Conservation (phyloP, 2,113 vertebrate species). For the Eptesicus fuscus region DNA sequence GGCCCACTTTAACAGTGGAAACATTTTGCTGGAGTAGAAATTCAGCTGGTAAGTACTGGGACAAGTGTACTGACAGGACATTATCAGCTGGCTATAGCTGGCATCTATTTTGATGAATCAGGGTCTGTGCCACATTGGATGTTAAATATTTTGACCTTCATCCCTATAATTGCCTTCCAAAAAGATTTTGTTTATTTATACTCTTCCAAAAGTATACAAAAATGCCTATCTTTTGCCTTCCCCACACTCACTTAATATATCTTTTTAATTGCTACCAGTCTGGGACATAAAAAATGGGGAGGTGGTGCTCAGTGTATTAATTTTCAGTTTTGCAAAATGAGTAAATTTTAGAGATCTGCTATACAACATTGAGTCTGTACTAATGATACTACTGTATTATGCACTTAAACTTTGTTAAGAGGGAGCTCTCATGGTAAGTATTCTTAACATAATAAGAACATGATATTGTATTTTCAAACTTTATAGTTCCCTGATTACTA, state of each 20-base stretch:
- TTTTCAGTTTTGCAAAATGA: background rate
- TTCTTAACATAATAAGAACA: background rate
- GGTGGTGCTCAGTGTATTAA: background rate
- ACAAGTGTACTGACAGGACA: background rate
- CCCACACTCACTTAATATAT: background rate
- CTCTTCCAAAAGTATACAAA: background rate
- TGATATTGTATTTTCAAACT: background rate
- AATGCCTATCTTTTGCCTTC: background rate
- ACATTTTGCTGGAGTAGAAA: background rate
- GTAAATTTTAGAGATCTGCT: background rate
- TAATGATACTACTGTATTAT: too few species aligned
- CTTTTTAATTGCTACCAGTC: background rate
- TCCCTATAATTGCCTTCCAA: background rate
- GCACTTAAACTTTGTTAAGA: background rate
- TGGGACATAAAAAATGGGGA: background rate
- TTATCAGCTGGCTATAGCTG: background rate
- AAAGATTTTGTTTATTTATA: background rate
- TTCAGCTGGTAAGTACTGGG: background rate
- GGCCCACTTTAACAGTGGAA: background rate
- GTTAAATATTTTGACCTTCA: background rate
- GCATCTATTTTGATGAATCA: background rate
- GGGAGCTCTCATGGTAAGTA: background rate
- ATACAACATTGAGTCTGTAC: background rate
- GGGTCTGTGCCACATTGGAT: background rate
- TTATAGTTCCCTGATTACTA: background rate